Evolutionary conservation across 2,888 invertebrate species (phyloP).

Genomic region (Drosophila acutilabella): DNA sequence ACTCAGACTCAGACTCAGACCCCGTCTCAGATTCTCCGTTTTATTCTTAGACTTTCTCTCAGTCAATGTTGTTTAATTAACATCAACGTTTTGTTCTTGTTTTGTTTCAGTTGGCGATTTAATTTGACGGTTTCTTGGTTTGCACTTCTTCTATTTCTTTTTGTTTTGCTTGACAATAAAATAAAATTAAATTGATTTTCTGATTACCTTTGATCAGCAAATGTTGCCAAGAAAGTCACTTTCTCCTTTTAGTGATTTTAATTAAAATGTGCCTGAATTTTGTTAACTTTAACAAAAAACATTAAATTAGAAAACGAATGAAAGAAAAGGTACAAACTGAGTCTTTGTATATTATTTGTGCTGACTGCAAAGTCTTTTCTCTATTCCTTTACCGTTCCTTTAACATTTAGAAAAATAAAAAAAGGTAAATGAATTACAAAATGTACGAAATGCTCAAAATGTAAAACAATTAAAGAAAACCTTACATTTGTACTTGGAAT

Average conservation of each 20-base stretch:
- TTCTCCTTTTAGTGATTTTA: slow-evolving; percentile 35
- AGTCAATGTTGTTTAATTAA: slow-evolving; percentile 63
- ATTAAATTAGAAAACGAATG: slow-evolving; percentile 20
- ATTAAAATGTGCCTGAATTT: slow-evolving; percentile 38
- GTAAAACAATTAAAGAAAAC: slow-evolving; percentile 45
- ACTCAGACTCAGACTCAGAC: background rate
- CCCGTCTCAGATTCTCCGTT: background rate
- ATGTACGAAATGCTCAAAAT: slow-evolving; percentile 12
- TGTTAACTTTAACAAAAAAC: slow-evolving; percentile 34
- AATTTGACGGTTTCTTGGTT: slow-evolving; percentile 37
- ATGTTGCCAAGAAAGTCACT: slow-evolving; percentile 17
- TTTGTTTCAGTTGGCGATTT: slow-evolving; percentile 36
- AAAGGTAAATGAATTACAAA: slow-evolving; percentile 35
- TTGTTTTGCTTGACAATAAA: slow-evolving; percentile 17
- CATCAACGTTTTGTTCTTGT: slow-evolving; percentile 36
- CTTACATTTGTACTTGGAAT: slow-evolving; percentile 11
- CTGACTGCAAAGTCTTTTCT: slow-evolving; percentile 32
- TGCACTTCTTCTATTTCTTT: slow-evolving; percentile 9
- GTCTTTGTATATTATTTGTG: slow-evolving; percentile 64
- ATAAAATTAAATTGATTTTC: slow-evolving; percentile 65
- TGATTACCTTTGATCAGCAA: slow-evolving; percentile 63
- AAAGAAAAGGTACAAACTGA: slow-evolving; percentile 21
- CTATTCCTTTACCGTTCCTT: background rate
- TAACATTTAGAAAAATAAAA: slow-evolving; percentile 16
- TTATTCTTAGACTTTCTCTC: background rate